Base-by-base conservation (phyloP, 2,888 invertebrate genomes). In the Drosophila setosimentum region DNA sequence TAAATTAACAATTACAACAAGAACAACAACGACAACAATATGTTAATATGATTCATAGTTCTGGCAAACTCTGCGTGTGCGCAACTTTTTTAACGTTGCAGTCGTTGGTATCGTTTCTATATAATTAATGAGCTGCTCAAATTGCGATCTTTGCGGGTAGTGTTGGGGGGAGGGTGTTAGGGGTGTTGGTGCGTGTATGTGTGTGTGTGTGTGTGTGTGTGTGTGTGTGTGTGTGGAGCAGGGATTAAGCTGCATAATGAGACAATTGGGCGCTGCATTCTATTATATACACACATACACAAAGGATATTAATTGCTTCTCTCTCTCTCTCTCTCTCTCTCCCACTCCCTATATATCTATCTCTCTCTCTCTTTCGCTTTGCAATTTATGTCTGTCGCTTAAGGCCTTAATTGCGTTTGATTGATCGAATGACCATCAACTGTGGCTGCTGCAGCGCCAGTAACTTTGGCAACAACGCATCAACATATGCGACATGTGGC, bases 71-170 rank as follows among this genome's bases (percentile, higher is more conserved):
- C 62, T 73, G 83, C 83, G 83, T 83, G 87, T 83, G 76, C 73
- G 83, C 73, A 82, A 87, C 78, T 75, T 83, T 87, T 64, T 59
- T 68, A 69, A 68, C 55, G 63, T 78, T 84, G 75, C 68, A 80
- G 72, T 68, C 73, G 64, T 75, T 74, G 78, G 80, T 85, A 73
- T 63, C 85, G 68, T 60, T 73, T 74, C 71, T 83, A 84, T 83
- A 83, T 89, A 89, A 89, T 87, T 87, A 87, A 87, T 84, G 87
- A 89, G 81, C 77, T 77, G 79, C 83, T 72, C 68, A 74, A 85
- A 67, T 68, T 60, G 24, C 29, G 59, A 42, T 45, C 13, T 7
- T 18, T 13, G 29, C 35, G 29, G 50, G 49, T 0, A 27, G 33
- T 4, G 1, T 33, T 3, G 18, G 29, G 3, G 18, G n/a, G 0